Conservation (phyloP, 2,888 invertebrate species). For the Junonia oenone region DNA sequence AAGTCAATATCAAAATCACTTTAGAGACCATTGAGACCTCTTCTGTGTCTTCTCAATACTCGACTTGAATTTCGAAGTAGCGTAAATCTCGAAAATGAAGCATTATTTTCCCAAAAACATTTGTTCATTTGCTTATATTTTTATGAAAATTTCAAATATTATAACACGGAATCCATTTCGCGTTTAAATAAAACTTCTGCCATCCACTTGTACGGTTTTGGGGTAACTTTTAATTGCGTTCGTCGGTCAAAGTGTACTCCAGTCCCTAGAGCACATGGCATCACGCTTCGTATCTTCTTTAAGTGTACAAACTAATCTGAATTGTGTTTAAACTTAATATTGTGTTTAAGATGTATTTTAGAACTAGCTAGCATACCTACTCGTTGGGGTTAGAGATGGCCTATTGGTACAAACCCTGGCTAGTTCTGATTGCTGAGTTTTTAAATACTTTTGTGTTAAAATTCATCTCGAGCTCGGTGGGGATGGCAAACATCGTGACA, state of each 20-base stretch:
- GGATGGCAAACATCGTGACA: no score
- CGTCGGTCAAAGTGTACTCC: slow-evolving; percentile 22
- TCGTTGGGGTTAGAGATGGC: no score
- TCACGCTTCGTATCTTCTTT: slow-evolving; percentile 7
- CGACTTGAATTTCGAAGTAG: no score
- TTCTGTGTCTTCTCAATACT: no score
- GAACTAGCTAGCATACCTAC: no score
- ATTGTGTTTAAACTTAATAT: slow-evolving; percentile 2
- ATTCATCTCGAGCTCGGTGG: no score
- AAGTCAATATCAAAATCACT: no score
- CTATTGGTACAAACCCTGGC: no score
- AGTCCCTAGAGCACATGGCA: slow-evolving; percentile 7
- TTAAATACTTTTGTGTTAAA: no score
- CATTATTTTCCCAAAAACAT: not conserved
- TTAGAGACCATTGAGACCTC: no score
- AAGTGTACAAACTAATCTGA: slow-evolving; percentile 12
- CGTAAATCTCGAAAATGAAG: not conserved
- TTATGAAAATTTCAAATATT: slow-evolving; percentile 7
- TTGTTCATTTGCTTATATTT: not conserved
- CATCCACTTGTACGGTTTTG: slow-evolving; percentile 16
- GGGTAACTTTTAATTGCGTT: slow-evolving; percentile 31
- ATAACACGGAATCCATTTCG: slow-evolving; percentile 6
- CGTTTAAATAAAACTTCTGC: slow-evolving; percentile 14
- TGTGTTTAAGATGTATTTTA: not conserved
- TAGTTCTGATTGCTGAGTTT: no score